Percentiles rank a stretch among this genome's conserved stretches.
Evolutionary conservation across 2,888 invertebrate genomes (phyloP).

Genomic region (Cyclophora albipunctata): DNA sequence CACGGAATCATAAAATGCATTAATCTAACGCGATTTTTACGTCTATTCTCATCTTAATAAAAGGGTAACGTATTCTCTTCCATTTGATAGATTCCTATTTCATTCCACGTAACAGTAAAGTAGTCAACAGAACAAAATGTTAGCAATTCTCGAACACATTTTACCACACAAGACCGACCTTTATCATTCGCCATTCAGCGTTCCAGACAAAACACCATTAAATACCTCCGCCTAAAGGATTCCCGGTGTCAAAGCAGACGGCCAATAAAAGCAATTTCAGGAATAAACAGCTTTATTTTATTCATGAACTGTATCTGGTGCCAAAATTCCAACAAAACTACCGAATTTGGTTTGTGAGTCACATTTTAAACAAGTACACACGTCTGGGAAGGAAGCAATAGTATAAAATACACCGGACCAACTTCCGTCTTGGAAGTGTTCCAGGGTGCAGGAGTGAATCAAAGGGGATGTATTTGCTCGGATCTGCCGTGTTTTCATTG

Average conservation of each 20-base stretch:
- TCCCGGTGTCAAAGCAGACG: constrained; percentile 9
- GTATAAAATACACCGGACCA: constrained; percentile 32
- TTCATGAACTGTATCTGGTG: constrained; percentile 15
- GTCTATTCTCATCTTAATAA: no score
- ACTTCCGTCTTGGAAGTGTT: constrained; percentile 40
- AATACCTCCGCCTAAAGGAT: constrained; percentile 8
- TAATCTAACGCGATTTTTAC: no score
- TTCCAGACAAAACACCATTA: neutral
- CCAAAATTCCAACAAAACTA: constrained; percentile 17
- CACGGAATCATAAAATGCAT: no score
- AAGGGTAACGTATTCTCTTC: no score
- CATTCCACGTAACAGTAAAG: no score
- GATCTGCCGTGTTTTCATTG: constrained; percentile 27
- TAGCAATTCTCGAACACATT: no score
- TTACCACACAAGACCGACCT: no score
- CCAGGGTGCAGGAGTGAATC: constrained; percentile 37
- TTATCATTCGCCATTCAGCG: no score
- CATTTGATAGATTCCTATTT: no score
- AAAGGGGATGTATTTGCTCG: constrained; percentile 40
- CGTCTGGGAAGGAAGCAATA: constrained; percentile 47
- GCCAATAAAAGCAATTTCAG: constrained; percentile 13
- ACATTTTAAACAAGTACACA: constrained; percentile 20
- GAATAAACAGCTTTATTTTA: constrained; percentile 17
- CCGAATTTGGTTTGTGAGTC: constrained; percentile 16
- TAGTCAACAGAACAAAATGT: no score